Evolutionary conservation across 2,888 invertebrate genomes (phyloP).

Genomic region (Hyles lineata): DNA sequence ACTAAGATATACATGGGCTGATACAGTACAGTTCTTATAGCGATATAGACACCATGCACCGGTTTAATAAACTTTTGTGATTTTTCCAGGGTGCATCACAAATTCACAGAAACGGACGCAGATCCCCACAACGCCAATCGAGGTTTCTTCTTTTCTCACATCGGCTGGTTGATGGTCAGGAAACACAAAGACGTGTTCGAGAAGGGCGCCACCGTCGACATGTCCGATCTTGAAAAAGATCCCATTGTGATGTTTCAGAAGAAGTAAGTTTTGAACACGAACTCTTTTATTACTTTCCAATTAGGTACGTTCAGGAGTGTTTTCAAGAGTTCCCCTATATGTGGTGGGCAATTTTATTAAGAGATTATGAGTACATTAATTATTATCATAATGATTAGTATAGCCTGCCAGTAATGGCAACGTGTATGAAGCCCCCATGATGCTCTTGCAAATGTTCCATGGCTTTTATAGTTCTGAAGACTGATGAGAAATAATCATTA

Average conservation of each 20-base stretch:
- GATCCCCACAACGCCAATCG: conserved; percentile 95
- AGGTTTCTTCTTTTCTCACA: conserved; percentile 98
- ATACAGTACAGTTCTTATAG: too few species aligned
- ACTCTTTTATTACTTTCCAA: background rate
- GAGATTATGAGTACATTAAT: too few species aligned
- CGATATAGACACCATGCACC: too few species aligned
- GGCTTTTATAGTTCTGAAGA: background rate
- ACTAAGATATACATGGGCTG: too few species aligned
- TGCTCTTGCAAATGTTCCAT: background rate
- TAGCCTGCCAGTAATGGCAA: too few species aligned
- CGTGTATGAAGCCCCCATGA: too few species aligned
- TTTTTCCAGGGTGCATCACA: conserved; percentile 90
- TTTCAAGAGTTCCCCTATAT: too few species aligned
- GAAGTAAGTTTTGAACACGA: conserved; percentile 84
- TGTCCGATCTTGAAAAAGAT: conserved; percentile 94
- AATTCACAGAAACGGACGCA: conserved; percentile 94
- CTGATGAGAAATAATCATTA: too few species aligned
- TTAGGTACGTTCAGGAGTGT: too few species aligned
- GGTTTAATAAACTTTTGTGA: background rate
- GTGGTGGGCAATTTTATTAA: too few species aligned
- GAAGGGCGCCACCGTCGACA: conserved; percentile 93
- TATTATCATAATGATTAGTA: too few species aligned
- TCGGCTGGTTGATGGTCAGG: conserved; percentile 95
- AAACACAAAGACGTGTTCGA: conserved; percentile 95
- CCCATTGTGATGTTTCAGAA: conserved; percentile 94